Percentiles rank a stretch among this genome's conserved stretches.
Evolutionary conservation across 2,888 invertebrate species (phyloP).

Genomic region (Drosophila mayaguana): DNA sequence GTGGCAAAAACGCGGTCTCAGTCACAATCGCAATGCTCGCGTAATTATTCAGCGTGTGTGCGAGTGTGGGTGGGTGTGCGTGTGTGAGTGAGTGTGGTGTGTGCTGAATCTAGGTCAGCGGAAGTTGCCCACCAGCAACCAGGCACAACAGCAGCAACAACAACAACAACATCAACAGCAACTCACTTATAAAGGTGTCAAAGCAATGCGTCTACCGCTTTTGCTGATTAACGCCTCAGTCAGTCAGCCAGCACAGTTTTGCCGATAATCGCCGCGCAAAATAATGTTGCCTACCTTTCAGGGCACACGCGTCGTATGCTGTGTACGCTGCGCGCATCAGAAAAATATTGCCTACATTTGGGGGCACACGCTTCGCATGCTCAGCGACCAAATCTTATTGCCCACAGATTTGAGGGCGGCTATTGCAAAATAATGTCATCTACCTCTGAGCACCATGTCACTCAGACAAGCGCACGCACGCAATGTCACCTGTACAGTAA

Average conservation of each 20-base stretch:
- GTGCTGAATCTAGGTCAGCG: slow-evolving; percentile 67
- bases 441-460: slow-evolving; percentile 22
- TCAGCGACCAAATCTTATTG: slow-evolving; percentile 12
- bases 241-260: not conserved
- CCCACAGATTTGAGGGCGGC: slow-evolving; percentile 7
- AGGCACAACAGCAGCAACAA: slow-evolving; percentile 25
- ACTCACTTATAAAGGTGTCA: slow-evolving; percentile 36
- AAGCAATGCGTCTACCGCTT: slow-evolving; percentile 24
- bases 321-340: slow-evolving; percentile 1
- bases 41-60: slow-evolving; percentile 61
- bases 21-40: slow-evolving; percentile 52
- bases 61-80: slow-evolving; percentile 32
- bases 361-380: slow-evolving; percentile 33
- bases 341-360: slow-evolving; percentile 52
- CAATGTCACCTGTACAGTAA: slow-evolving; percentile 14
- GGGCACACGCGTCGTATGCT: slow-evolving; percentile 14
- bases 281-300: slow-evolving; percentile 13
- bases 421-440: slow-evolving; percentile 14
- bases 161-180: slow-evolving; percentile 7
- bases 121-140: slow-evolving; percentile 56
- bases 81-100: slow-evolving; percentile 32
- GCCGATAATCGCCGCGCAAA: slow-evolving; percentile 43
- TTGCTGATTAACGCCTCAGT: slow-evolving; percentile 57
- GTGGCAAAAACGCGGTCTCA: slow-evolving; percentile 52
- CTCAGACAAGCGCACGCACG: slow-evolving; percentile 6